Percentiles rank a stretch among this genome's conserved stretches.
Conservation (phyloP, 2,113 vertebrate genomes). For the Cyprinodon brontotheroides region DNA sequence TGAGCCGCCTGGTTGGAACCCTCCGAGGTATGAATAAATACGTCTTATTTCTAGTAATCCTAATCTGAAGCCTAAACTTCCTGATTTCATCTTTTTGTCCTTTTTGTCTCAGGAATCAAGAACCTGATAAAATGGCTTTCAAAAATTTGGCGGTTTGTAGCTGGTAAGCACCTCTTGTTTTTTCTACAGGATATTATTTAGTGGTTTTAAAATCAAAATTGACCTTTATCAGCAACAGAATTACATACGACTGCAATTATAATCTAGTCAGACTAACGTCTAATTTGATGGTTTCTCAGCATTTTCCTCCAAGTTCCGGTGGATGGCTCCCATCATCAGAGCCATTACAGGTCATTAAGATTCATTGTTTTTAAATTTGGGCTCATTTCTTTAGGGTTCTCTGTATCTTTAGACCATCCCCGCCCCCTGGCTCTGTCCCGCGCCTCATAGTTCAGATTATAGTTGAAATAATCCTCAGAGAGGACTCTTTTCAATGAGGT, state of each 20-base stretch:
- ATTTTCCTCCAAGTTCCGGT: slow-evolving; percentile 53
- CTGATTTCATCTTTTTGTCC: not conserved
- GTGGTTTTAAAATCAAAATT: slow-evolving; percentile 3
- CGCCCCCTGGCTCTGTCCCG: too few relatives aligned
- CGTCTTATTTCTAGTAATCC: not conserved
- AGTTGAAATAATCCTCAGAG: too few relatives aligned
- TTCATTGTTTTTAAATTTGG: not conserved
- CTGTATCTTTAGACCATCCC: not conserved
- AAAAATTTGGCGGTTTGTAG: slow-evolving; percentile 51
- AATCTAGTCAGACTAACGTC: slow-evolving; percentile 1
- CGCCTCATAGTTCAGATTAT: too few relatives aligned
- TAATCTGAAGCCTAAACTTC: not conserved
- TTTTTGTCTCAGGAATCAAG: slow-evolving; percentile 59
- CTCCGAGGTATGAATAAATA: slow-evolving; percentile 57
- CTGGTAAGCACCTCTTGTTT: slow-evolving; percentile 48
- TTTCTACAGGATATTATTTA: not conserved
- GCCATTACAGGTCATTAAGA: slow-evolving; percentile 44
- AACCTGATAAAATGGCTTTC: slow-evolving; percentile 60
- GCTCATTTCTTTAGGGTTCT: not conserved
- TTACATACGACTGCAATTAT: not conserved
- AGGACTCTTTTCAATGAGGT: too few relatives aligned
- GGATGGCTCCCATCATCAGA: slow-evolving; percentile 46
- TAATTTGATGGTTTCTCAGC: slow-evolving; percentile 38
- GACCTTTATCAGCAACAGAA: slow-evolving; percentile 1
- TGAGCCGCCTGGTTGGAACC: slow-evolving; percentile 66